Evolutionary conservation across 2,888 invertebrate species (phyloP), one percentile per base, ranked within the genome.

Genomic region (Halictus ligatus): DNA sequence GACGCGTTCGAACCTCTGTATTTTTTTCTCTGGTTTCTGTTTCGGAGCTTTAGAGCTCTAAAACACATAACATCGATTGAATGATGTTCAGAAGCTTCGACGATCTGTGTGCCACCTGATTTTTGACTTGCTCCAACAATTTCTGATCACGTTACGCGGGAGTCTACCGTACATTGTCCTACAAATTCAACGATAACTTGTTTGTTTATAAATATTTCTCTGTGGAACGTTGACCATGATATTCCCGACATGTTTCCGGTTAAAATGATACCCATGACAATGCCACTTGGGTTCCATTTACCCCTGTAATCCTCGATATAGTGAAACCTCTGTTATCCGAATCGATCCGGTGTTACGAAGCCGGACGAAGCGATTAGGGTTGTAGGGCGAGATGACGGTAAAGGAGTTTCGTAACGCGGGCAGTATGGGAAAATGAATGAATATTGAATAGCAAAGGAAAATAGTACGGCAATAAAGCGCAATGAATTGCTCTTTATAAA

Each of bases 401-500:
- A 78, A 80, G 78, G 21, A 15, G 75, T 85, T 81, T 81, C 81
- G 58, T 74, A 80, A 81, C 48, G 25, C 50, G 21, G 6, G 7
- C 64, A 29, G 40, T 46, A 77, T 75, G 85, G 78, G 75, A 78
- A 83, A 87, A 83, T 80, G 48, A 29, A 86, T 80, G 73, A 78
- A 82, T 86, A 86, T 72, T 58, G 69, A 81, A 60, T 64, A 25
- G 12, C 0, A 0, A 69, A 54, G 76, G 64, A 82, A 81, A 86
- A 79, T 81, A 58, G 71, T 79, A 40, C 64, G 48, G 58, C 35
- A 78, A 75, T 86, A 76, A 81, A 86, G 75, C 40, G 25, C 81
- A 81, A 81, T 79, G 69, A 86, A 81, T 50, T 35, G 50, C 43
- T 50, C 73, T 25, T 82, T 75, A 67, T 86, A 86, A 86, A 86